phyloP scores from a whole-genome alignment of 2,888 invertebrate species.

The Tenthredo livida region DNA sequence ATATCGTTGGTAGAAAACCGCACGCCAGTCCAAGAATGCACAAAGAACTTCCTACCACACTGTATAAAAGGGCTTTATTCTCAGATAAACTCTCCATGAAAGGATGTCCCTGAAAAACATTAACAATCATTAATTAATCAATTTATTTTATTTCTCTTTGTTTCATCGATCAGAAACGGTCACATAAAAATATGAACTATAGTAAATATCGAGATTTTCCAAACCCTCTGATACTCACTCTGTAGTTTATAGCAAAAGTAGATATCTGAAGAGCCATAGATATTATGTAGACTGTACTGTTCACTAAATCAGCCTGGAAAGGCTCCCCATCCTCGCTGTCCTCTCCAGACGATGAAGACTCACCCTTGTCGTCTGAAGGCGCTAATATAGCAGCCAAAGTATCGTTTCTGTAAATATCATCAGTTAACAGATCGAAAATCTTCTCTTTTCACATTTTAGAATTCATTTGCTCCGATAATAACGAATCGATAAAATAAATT shows the following conservation, averaged over 20 bases:
- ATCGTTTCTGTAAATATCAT: constrained; percentile 78
- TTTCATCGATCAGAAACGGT: neutral
- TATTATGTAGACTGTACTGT: constrained; percentile 99
- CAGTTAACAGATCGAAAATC: neutral
- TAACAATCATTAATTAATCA: constrained; percentile 46
- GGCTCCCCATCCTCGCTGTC: constrained; percentile 88
- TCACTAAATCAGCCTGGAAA: constrained; percentile 96
- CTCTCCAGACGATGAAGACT: constrained; percentile 64
- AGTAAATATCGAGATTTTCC: neutral
- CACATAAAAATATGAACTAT: neutral
- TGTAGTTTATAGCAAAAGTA: constrained; percentile 99
- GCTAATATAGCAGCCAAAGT: constrained; percentile 73
- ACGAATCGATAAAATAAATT: neutral
- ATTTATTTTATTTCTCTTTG: constrained; percentile 22
- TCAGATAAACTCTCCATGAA: constrained; percentile 98
- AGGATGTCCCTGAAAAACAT: constrained; percentile 91
- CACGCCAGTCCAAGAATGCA: constrained; percentile 92
- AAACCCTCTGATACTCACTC: constrained; percentile 82
- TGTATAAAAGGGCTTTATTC: constrained; percentile 95
- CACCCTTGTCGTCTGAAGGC: constrained; percentile 58
- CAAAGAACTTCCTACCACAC: constrained; percentile 90
- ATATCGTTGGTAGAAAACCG: constrained; percentile 91
- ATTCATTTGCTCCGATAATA: neutral
- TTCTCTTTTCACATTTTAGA: neutral
- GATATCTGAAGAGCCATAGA: constrained; percentile 98